phyloP scores from a whole-genome alignment of 2,113 vertebrate species.

The Tursiops truncatus region DNA sequence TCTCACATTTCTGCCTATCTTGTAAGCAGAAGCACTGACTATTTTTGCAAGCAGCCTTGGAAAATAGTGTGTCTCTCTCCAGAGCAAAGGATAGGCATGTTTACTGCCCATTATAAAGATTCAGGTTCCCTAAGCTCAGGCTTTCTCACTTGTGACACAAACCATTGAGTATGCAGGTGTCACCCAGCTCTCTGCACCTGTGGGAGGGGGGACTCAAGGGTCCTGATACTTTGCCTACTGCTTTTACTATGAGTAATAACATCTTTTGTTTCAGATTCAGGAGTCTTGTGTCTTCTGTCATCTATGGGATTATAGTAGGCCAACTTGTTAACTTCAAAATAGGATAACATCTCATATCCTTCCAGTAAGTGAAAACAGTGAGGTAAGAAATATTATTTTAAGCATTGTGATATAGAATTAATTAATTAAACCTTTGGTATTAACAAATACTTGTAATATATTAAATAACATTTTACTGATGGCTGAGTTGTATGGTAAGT shows the following conservation, averaged over 20 bases:
- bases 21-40: not conserved
- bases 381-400: constrained; percentile 1
- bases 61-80: not conserved
- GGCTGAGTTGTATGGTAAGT: not conserved
- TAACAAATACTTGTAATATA: constrained; percentile 4
- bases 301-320: not conserved
- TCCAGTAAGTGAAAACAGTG: not conserved
- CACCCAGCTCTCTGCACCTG: not conserved
- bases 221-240: not conserved
- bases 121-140: not conserved
- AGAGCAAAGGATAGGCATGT: not conserved
- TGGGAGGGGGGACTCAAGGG: not conserved
- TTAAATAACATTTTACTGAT: not conserved
- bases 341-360: not conserved
- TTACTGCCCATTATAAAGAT: not conserved
- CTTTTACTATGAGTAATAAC: not conserved
- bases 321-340: not conserved
- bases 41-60: not conserved
- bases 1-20: not conserved
- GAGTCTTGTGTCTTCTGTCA: not conserved
- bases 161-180: not conserved
- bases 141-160: not conserved
- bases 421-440: constrained; percentile 48
- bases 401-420: not conserved
- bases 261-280: not conserved